Conservation (phyloP, 2,797 vertebrate species). For the Sardinella longiceps region DNA sequence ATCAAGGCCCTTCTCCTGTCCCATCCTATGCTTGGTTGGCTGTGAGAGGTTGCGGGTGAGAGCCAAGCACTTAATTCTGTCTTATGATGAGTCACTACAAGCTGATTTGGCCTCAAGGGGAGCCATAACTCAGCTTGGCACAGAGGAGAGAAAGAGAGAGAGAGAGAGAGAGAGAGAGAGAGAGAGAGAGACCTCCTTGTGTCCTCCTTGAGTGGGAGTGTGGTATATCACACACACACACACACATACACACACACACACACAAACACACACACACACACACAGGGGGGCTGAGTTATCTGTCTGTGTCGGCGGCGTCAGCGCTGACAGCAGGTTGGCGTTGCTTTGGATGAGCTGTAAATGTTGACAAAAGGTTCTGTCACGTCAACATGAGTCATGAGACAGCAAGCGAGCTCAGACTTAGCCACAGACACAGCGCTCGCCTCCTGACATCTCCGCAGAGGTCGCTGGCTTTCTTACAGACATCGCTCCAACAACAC, state of each 20-base stretch:
- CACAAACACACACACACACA: too few species aligned
- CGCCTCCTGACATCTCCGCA: neutral
- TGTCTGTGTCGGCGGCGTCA: neutral
- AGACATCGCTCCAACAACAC: too few species aligned
- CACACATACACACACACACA: neutral
- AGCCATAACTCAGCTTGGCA: neutral
- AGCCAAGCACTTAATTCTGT: neutral
- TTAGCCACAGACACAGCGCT: neutral
- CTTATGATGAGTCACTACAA: neutral
- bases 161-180: too few species aligned
- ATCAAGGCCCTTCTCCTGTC: neutral
- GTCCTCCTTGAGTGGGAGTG: neutral
- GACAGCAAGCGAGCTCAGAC: neutral
- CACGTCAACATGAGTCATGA: neutral
- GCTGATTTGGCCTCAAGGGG: neutral
- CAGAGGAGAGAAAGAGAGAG: too few species aligned
- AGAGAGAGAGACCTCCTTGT: neutral
- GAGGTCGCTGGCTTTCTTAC: neutral
- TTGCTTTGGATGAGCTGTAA: neutral
- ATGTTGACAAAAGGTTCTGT: neutral
- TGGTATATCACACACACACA: neutral
- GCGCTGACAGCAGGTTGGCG: constrained; percentile 4
- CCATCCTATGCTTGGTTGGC: neutral
- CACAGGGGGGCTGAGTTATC: neutral
- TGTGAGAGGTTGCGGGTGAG: neutral